A percentile compares a stretch with the other conserved stretches of the same genome.
These are phyloP conservation scores for Solenopsis fugax DNA, from an alignment of 1,140 invertebrate genomes.

Conservation along the genomic window DNA sequence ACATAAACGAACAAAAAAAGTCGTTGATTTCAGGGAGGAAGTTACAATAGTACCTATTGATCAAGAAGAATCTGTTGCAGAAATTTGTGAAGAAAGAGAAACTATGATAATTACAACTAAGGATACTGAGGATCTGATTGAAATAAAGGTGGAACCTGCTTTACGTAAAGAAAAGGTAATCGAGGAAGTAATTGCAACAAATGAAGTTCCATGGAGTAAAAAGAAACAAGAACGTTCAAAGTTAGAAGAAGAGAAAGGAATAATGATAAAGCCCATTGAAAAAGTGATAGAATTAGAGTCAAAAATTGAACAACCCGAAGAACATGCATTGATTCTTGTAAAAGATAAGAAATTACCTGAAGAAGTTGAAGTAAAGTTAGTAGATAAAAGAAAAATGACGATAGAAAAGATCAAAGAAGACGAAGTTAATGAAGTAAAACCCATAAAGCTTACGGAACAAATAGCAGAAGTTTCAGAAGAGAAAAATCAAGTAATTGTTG, in stretches of 20 bases:
- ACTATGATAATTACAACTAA: constrained; percentile 33
- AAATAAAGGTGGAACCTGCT: constrained; percentile 60
- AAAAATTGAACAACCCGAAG: background rate
- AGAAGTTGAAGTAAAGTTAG: constrained; percentile 39
- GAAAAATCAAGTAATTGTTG: constrained; percentile 77
- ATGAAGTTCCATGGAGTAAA: constrained; percentile 65
- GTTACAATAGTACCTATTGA: constrained; percentile 82
- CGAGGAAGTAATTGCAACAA: constrained; percentile 48
- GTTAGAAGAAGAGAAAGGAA: constrained; percentile 45
- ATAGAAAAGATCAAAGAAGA: constrained; percentile 66
- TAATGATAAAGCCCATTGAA: constrained; percentile 29
- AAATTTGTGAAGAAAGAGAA: constrained; percentile 57
- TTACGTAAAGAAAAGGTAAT: constrained; percentile 41
- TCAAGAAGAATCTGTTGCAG: constrained; percentile 76
- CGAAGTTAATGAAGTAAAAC: constrained; percentile 84
- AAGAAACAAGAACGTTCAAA: constrained; percentile 35
- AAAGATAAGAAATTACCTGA: constrained; percentile 37
- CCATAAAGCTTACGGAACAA: constrained; percentile 79
- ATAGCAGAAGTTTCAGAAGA: constrained; percentile 64
- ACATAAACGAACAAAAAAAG: constrained; percentile 74
- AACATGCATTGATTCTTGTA: background rate
- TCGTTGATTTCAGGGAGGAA: constrained; percentile 82
- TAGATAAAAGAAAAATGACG: constrained; percentile 9
- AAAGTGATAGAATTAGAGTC: background rate
- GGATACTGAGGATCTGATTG: background rate